These are phyloP conservation scores for Electrona antarctica DNA, from an alignment of 2,113 vertebrate genomes.

Conservation along the genomic window DNA sequence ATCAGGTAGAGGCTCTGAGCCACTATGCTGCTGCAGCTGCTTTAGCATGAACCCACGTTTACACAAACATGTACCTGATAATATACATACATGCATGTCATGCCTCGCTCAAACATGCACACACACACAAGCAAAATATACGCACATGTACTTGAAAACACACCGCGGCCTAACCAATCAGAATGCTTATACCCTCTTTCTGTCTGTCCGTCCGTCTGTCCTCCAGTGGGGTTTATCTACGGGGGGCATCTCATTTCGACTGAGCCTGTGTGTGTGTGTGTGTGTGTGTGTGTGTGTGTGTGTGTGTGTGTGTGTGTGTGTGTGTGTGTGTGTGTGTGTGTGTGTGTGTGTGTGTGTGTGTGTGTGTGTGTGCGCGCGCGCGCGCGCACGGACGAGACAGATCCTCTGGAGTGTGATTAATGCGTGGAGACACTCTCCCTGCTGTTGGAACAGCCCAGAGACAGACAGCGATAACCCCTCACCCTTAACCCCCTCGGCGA, in stretches of 20 bases:
- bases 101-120: too few relatives aligned
- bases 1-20: too few relatives aligned
- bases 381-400: constrained; percentile 15
- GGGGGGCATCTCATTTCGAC: constrained; percentile 27
- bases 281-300: constrained; percentile 15
- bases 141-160: too few relatives aligned
- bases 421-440: constrained; percentile 38
- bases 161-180: too few relatives aligned
- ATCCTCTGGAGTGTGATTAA: constrained; percentile 41
- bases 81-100: too few relatives aligned
- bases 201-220: neutral
- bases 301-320: constrained; percentile 5
- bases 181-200: neutral
- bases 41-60: too few relatives aligned
- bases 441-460: constrained; percentile 43
- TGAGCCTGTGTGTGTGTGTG: constrained; percentile 16
- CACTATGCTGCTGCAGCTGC: too few relatives aligned
- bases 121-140: too few relatives aligned
- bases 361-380: neutral
- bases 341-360: neutral
- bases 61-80: too few relatives aligned
- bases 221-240: constrained; percentile 27
- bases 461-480: constrained; percentile 55
- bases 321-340: neutral
- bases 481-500: constrained; percentile 19